Base-by-base conservation (phyloP, 2,797 vertebrate genomes). In the Lophotriccus pileatus region DNA sequence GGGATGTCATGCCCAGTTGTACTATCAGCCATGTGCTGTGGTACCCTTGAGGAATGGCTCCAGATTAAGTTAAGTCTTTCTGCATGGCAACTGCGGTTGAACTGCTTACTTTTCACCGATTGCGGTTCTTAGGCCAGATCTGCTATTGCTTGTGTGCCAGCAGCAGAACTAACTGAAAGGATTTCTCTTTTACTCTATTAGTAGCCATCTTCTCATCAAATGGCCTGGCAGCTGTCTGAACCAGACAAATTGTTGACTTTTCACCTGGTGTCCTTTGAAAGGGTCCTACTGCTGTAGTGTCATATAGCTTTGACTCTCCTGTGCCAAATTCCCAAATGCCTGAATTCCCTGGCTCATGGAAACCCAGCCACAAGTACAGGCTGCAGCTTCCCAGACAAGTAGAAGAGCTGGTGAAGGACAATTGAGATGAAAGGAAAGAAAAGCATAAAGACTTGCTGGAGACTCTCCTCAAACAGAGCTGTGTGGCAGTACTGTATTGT, bases 221-320 rank as follows among this genome's bases (percentile, higher is more conserved):
- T 17, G 13, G 17, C 37, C 49, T 56, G 69, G 37, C 62, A 68
- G 43, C 68, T 60, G 28, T 43, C 82, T 91, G 37, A 7, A 53
- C 17, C 41, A 46, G 84, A 44, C 23, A 64, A 67, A 73, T 22
- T 44, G 5, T 11, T 80, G 69, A 5, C 67, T 88, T 93, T 89
- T 32, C 22, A 53, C 66, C 68, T 50, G 27, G 43, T 68, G n/a
- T 78, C 46, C 58, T 19, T 2, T 34, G 27, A 44, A 86, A n/a
- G 7, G 23, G 23, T 72, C 55, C 59, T 52, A 23, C 67, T 77
- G 41, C 44, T 9, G 1, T 46, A 36, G 19, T 27, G 28, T 30
- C 0, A 0, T 17, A 30, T 0, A 0, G 28, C 36, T 86, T 60
- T 2, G 5, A 25, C 16, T 64, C 22, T 69, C 44, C 66, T 36